Evolutionary conservation across 2,888 invertebrate species (phyloP).

Genomic region (Brachylomia viminalis): DNA sequence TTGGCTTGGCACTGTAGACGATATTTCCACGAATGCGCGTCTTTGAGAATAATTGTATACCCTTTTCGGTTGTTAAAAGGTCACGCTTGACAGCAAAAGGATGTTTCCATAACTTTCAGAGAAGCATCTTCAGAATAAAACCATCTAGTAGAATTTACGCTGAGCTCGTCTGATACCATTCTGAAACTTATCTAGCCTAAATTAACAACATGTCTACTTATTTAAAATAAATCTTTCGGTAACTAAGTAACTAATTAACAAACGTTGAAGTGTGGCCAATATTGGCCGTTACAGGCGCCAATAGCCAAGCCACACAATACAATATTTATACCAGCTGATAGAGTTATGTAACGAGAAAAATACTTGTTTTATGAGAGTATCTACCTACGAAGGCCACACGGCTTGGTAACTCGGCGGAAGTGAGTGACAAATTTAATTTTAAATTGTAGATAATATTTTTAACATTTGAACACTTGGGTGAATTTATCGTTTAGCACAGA

Average conservation of each 20-base stretch:
- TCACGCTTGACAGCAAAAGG: too few species aligned
- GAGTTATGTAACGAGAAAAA: conserved; percentile 36
- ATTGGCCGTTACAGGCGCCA: conserved; percentile 24
- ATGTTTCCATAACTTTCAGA: neutral
- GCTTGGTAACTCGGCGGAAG: conserved; percentile 27
- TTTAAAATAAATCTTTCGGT: neutral
- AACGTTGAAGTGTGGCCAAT: conserved; percentile 27
- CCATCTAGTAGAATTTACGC: neutral
- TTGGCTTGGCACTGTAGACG: neutral
- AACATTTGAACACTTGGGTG: neutral
- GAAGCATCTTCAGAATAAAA: too few species aligned
- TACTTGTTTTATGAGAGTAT: conserved; percentile 28
- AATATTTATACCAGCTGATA: conserved; percentile 48
- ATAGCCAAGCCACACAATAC: conserved; percentile 32
- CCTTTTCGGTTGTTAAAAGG: neutral
- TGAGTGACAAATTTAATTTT: conserved; percentile 19
- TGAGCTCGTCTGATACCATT: neutral
- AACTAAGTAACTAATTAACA: neutral
- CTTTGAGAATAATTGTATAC: neutral
- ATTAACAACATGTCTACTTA: too few species aligned
- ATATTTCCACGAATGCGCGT: neutral
- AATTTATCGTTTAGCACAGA: neutral
- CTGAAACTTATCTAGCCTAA: neutral
- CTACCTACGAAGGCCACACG: conserved; percentile 19
- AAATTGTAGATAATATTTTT: neutral